These are phyloP conservation scores for Galeruca laticollis DNA, from an alignment of 2,888 invertebrate species.

Conservation along the genomic window DNA sequence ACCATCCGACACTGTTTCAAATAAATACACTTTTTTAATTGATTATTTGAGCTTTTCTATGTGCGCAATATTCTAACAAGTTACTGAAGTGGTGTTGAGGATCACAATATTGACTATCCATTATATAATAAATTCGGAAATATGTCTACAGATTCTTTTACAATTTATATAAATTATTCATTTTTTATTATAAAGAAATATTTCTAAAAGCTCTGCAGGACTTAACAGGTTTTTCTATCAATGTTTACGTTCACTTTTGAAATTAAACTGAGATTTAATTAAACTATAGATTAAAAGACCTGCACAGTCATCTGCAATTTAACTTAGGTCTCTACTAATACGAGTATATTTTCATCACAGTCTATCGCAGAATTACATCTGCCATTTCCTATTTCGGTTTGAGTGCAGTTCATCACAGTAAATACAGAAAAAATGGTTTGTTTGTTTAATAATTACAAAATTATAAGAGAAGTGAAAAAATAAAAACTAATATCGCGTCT, in stretches of 20 bases:
- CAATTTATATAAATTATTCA: background rate
- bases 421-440: conserved; percentile 24
- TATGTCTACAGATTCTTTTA: background rate
- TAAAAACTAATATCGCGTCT: too few relatives aligned
- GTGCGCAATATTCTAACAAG: conserved; percentile 1
- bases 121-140: conserved; percentile 2
- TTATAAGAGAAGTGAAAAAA: background rate
- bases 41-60: background rate
- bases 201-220: background rate
- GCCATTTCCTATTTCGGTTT: conserved; percentile 60
- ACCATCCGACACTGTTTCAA: too few relatives aligned
- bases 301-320: background rate
- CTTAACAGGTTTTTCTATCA: background rate
- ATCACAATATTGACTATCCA: background rate
- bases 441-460: background rate
- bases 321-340: background rate
- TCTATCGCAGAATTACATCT: conserved; percentile 66
- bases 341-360: conserved; percentile 61
- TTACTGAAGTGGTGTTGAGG: background rate
- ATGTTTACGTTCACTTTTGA: background rate
- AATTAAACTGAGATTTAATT: background rate
- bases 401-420: background rate
- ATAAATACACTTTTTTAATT: background rate
- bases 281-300: background rate
- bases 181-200: background rate